A percentile compares a stretch with the other conserved stretches of the same genome.
phyloP scores from a whole-genome alignment of 2,797 vertebrate species.

The Danio jaintianensis region DNA sequence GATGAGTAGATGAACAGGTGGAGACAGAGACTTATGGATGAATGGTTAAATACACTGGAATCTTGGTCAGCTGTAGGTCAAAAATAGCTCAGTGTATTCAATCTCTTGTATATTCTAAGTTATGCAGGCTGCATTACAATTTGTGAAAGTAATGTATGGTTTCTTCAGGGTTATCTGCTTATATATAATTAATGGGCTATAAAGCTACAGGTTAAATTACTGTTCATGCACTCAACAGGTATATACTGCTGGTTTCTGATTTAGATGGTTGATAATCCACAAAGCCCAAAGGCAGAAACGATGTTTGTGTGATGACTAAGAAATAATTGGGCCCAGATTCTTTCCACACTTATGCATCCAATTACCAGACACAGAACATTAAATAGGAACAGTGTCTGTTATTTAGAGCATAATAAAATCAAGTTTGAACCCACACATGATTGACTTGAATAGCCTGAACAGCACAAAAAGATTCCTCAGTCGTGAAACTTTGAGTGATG shows the following conservation, averaged over 20 bases:
- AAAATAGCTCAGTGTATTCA: too few species aligned
- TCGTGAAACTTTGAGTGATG: slow-evolving; percentile 11
- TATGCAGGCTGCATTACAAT: too few species aligned
- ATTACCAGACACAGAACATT: slow-evolving; percentile 50
- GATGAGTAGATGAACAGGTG: too few species aligned
- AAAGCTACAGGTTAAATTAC: slow-evolving; percentile 34
- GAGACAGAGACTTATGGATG: too few species aligned
- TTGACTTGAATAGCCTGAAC: neutral
- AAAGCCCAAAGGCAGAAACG: slow-evolving; percentile 1
- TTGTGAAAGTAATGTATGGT: slow-evolving; percentile 10
- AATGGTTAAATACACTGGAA: too few species aligned
- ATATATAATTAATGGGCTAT: neutral
- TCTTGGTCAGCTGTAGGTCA: too few species aligned
- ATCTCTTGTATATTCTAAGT: too few species aligned
- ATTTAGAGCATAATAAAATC: slow-evolving; percentile 56
- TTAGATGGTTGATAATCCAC: slow-evolving; percentile 24
- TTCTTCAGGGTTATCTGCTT: neutral
- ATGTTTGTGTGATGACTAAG: slow-evolving; percentile 55
- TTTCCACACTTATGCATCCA: slow-evolving; percentile 57
- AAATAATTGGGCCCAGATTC: slow-evolving; percentile 55
- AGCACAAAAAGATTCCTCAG: slow-evolving; percentile 3
- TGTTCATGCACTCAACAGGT: slow-evolving; percentile 30
- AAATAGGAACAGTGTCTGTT: slow-evolving; percentile 46
- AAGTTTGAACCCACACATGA: slow-evolving; percentile 19
- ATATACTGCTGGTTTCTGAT: slow-evolving; percentile 14